Percentiles rank a stretch among this genome's conserved stretches.
phyloP scores from a whole-genome alignment of 2,797 vertebrate genomes.

The Momotus momota region DNA sequence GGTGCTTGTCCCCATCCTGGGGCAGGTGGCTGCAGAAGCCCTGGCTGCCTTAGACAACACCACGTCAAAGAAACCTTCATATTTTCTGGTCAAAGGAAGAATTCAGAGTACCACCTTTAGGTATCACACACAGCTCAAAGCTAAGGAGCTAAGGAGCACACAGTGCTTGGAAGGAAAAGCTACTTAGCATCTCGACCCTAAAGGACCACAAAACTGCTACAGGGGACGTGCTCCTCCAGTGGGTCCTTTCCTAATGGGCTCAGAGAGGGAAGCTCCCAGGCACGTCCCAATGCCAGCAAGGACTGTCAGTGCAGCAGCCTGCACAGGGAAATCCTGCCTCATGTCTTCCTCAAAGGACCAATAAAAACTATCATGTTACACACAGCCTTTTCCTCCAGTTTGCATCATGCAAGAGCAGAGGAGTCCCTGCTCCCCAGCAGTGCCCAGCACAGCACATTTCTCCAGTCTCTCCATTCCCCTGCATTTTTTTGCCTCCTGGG shows the following conservation, averaged over 20 bases:
- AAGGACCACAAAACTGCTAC: background rate
- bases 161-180: background rate
- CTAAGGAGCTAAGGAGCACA: background rate
- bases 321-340: background rate
- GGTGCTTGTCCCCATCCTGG: background rate
- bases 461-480: background rate
- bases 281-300: background rate
- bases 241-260: background rate
- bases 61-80: background rate
- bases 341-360: background rate
- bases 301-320: background rate
- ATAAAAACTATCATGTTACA: background rate
- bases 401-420: accelerated
- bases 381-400: accelerated
- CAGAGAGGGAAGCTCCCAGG: background rate
- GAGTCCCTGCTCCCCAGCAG: accelerated
- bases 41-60: accelerated
- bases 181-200: background rate
- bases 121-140: background rate
- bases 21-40: background rate
- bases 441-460: background rate
- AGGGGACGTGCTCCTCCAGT: background rate
- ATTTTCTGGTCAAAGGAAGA: background rate
- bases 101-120: background rate
- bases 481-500: background rate